Evolutionary conservation across 1,140 invertebrate genomes (phyloP), one percentile per base, ranked within the genome.

Genomic region (Cherax quadricarinatus): DNA sequence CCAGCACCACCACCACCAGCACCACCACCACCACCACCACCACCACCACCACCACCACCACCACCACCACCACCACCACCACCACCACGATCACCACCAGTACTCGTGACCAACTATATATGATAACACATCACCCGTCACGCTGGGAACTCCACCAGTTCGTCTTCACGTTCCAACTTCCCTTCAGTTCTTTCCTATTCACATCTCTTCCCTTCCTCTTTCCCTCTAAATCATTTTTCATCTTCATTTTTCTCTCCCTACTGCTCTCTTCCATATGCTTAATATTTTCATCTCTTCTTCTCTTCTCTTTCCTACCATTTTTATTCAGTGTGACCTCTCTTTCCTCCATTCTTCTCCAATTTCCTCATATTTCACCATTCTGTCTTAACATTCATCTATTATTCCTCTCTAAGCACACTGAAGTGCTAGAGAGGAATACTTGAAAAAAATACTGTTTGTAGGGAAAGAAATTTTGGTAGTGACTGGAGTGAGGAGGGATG

Each of bases 111-210:
- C 86, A 88, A 80, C 75, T 62, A 62, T 88, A 62, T 88, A 88
- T 81, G 75, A 88, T 88, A 81, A 81, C 86, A 81, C 57, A 49
- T 81, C 86, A 81, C 86, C 21, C 86, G 75, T 88, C 86, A 80
- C 86, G 86, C 53, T 62, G 48, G 53, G 49, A 70, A 79, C 62
- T 88, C 86, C 79, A 81, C 86, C 86, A 88, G 78, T 81, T 62
- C 75, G 53, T 88, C 78, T 81, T 88, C 53, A 3, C 78, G 48
- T 53, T 14, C 86, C 49, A 79, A 73, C 73, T 30, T 49, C 12
- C 48, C 49, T 41, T 41, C 30, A 41, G 30, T 41, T 41, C 86
- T 51, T 70, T n/a, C 24, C 85, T 48, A n/a, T 70, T 30, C 51
- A 18, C 51, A n/a, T 70, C 70, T 51, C 86, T 79, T 49, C 86